These are phyloP conservation scores for Conistra vaccinii DNA, from an alignment of 2,888 invertebrate genomes.

Conservation along the genomic window DNA sequence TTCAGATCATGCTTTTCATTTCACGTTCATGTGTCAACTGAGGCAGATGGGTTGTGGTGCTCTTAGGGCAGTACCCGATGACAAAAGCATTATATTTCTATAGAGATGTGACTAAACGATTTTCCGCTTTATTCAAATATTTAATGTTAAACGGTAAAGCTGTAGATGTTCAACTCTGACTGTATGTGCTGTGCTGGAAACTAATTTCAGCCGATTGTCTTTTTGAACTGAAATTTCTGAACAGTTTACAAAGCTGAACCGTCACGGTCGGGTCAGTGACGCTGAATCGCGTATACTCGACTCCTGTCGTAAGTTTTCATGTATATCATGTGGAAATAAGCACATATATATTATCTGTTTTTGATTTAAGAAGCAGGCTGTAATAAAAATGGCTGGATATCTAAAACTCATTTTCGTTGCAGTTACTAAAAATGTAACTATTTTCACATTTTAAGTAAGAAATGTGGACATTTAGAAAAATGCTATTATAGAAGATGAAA, in stretches of 20 bases:
- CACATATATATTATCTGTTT: background rate
- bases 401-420: background rate
- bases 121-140: background rate
- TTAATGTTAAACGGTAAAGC: background rate
- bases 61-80: slow-evolving; percentile 13
- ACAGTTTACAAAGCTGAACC: too few relatives aligned
- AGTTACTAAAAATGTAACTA: background rate
- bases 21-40: slow-evolving; percentile 26
- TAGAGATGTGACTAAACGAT: slow-evolving; percentile 2
- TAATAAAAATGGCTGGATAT: background rate
- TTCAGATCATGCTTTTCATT: slow-evolving; percentile 6
- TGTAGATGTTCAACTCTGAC: background rate
- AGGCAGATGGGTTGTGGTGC: background rate
- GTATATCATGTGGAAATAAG: too few relatives aligned
- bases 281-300: too few relatives aligned
- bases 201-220: background rate
- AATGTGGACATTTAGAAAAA: slow-evolving; percentile 7
- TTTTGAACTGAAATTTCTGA: too few relatives aligned
- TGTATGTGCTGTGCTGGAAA: too few relatives aligned
- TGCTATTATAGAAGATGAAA: background rate
- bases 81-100: slow-evolving; percentile 6
- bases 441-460: background rate
- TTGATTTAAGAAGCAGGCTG: background rate
- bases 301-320: too few relatives aligned
- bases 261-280: too few relatives aligned